Base-by-base conservation (phyloP, 2,888 invertebrate species). In the Phorcus lineatus region DNA sequence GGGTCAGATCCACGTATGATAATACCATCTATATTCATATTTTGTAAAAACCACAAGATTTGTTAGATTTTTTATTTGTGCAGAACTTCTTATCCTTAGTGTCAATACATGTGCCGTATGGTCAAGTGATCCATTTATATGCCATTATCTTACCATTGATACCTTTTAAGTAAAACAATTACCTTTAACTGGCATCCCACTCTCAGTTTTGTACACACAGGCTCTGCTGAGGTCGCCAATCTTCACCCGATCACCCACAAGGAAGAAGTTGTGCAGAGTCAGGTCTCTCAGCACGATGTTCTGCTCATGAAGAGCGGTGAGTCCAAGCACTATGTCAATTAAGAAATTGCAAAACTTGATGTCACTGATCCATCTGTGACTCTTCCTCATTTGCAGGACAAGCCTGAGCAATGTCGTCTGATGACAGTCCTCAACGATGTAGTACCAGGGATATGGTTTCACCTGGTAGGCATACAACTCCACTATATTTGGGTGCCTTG, bases 181-280 rank as follows among this genome's bases (percentile, higher is more conserved):
- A 19, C 19, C 19, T 19, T 24, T 24, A 57, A 57, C 19, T n/a
- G 24, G 19, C 1, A 17, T 24, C 7, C 24, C 24, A n/a, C 13
- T 67, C 7, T 36, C 67, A 31, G 7, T 17, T 28, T 74, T 74
- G 17, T 22, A 9, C 2, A 17, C 36, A 17, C 55, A 55, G 6
- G 76, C 76, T 24, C 24, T 9, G n/a, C 76, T 76, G 24, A 76
- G 24, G 36, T 76, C 76, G 16, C 54, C 76, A 2, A 76, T 53
- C 36, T 76, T 76, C n/a, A 76, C 54, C n/a, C 2, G 4, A 13
- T 31, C 55, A 17, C 54, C 55, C 22, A 11, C 31, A 9, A 54
- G 24, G 36, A 76, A 36, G 31, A 76, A n/a, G 31, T 55, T 76
- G 16, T 24, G 22, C 2, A 55, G 76, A 1, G 76, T 55, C 1